Base-by-base conservation (phyloP, 2,797 vertebrate genomes). In the Hoplostethus mediterraneus region DNA sequence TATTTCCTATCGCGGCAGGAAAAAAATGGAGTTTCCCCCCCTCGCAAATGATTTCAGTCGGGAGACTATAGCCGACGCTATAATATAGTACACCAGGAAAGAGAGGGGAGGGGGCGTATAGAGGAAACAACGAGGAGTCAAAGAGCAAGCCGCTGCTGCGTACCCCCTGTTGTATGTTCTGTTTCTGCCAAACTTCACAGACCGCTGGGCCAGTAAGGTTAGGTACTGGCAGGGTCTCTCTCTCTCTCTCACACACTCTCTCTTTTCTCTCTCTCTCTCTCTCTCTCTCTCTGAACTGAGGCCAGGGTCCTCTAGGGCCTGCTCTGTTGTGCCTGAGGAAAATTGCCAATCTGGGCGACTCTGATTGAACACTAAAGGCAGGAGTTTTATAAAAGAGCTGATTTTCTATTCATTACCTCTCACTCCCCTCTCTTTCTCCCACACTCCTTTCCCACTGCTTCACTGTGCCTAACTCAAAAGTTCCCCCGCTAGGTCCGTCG, bases 371-470 rank as follows among this genome's bases (percentile, higher is more conserved):
- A 90, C 80, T 89, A 89, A 90, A 92, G 88, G 91, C 88, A 89
- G 89, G 80, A 88, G 81, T 90, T 93, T 89, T 93, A 92, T 92
- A 90, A 93, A 94, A 85, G 80, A 87, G 85, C 86, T 94, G 90
- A 93, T 95, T 94, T 94, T 89, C 92, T 92, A 93, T 93, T 93
- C 92, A 94, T 92, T 92, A 91, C 82, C 86, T 86, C 89, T 83
- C 88, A 88, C 85, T 87, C 78, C 71, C 69, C 25, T 56, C 59
- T 73, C 66, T 77, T 79, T 84, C 84, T 81, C 81, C 71, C 82
- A 81, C 80, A 60, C 71, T 75, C 80, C 73, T 68, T 69, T 87
- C 85, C 79, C 65, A 65, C 64, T 80, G 71, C 80, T 69, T 79
- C 77, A 62, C 73, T 52, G 60, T 76, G 74, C 75, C 79, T 74